These are phyloP conservation scores for Marronus borbonicus DNA, from an alignment of 2,888 invertebrate species.

Conservation along the genomic window DNA sequence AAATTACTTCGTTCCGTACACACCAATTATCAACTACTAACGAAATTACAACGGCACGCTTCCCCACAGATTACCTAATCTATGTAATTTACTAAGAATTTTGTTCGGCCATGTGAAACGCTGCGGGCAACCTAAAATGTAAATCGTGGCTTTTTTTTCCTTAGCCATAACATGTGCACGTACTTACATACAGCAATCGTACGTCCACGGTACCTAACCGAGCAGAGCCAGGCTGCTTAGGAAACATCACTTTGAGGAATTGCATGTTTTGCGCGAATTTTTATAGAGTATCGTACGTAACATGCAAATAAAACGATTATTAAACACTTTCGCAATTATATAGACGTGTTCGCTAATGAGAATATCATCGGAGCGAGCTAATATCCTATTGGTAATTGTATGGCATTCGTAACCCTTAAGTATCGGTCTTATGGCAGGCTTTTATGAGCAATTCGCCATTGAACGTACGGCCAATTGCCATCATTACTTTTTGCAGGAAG, in stretches of 20 bases:
- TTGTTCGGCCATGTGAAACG: slow-evolving; percentile 46
- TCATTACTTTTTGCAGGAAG: neutral
- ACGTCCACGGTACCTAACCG: neutral
- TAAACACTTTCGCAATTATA: slow-evolving; percentile 31
- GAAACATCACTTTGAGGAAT: slow-evolving; percentile 18
- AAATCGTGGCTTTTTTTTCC: slow-evolving; percentile 38
- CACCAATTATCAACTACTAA: slow-evolving; percentile 40
- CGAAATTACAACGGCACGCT: slow-evolving; percentile 41
- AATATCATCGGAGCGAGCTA: slow-evolving; percentile 24
- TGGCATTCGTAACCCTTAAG: neutral
- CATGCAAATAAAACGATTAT: slow-evolving; percentile 24
- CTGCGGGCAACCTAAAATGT: slow-evolving; percentile 37
- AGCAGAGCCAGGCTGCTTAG: neutral
- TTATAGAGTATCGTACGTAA: neutral
- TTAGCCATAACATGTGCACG: neutral
- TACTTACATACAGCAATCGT: slow-evolving; percentile 2
- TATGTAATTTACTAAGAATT: slow-evolving; percentile 44
- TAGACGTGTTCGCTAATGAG: slow-evolving; percentile 22
- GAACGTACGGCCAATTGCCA: slow-evolving; percentile 9
- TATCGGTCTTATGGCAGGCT: neutral
- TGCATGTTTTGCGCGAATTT: slow-evolving; percentile 18
- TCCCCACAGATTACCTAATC: slow-evolving; percentile 45
- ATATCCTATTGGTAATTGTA: slow-evolving; percentile 8
- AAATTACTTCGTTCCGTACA: slow-evolving; percentile 21
- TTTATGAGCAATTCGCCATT: slow-evolving; percentile 14